A percentile compares a stretch with the other conserved stretches of the same genome.
These are phyloP conservation scores for Gryllus bimaculatus DNA, from an alignment of 1,140 invertebrate species.

Conservation along the genomic window DNA sequence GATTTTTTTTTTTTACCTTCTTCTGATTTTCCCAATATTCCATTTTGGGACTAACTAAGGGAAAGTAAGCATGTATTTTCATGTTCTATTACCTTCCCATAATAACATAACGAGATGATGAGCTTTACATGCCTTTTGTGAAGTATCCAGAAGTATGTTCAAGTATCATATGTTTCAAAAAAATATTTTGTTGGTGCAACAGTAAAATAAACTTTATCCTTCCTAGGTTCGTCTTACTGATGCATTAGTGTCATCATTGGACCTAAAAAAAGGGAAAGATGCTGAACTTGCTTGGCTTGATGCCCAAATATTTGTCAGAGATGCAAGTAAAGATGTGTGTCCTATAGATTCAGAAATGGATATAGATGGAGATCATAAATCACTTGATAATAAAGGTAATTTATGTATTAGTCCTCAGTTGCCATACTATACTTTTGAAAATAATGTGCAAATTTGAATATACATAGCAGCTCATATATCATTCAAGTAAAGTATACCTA, in stretches of 20 bases:
- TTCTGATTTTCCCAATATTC: too few relatives aligned
- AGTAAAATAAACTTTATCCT: neutral
- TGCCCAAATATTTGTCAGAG: slow-evolving; percentile 52
- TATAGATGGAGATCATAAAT: slow-evolving; percentile 2
- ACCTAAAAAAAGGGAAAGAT: slow-evolving; percentile 71
- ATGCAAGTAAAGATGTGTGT: slow-evolving; percentile 35
- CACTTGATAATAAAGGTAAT: slow-evolving; percentile 1
- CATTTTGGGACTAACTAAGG: too few relatives aligned
- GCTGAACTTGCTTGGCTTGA: slow-evolving; percentile 93
- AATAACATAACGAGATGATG: too few relatives aligned
- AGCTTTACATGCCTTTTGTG: too few relatives aligned
- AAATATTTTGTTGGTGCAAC: too few relatives aligned
- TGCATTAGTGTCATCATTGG: slow-evolving; percentile 77
- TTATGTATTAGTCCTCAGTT: neutral
- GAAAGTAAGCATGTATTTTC: too few relatives aligned
- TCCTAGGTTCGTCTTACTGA: slow-evolving; percentile 76
- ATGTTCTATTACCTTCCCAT: too few relatives aligned
- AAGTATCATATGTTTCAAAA: too few relatives aligned
- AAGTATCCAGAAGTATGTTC: too few relatives aligned
- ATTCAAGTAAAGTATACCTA: neutral
- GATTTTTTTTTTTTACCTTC: too few relatives aligned
- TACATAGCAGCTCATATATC: neutral
- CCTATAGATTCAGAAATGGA: slow-evolving; percentile 20
- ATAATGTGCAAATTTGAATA: neutral
- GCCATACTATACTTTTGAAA: neutral